Percentiles rank a stretch among this genome's conserved stretches.
Conservation (phyloP, 2,113 vertebrate genomes). For the Numida meleagris region DNA sequence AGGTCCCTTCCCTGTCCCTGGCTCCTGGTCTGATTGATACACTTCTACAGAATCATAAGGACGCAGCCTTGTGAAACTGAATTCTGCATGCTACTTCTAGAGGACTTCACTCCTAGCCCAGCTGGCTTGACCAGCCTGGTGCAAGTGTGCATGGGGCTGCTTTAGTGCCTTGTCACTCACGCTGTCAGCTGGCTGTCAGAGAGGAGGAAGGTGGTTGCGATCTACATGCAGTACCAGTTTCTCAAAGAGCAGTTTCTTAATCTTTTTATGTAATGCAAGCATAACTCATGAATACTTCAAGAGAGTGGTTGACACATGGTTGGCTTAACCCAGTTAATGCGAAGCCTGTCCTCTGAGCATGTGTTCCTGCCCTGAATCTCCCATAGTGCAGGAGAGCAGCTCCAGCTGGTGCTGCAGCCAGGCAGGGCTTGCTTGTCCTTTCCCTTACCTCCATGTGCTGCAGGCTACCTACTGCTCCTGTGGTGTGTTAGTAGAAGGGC, state of each 20-base stretch:
- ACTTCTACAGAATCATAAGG: background rate
- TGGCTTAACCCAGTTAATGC: background rate
- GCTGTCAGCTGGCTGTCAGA: background rate
- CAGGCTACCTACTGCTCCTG: background rate
- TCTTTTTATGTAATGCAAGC: background rate
- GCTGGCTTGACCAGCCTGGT: background rate
- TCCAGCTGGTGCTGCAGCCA: background rate
- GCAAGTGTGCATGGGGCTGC: background rate
- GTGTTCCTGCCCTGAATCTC: background rate
- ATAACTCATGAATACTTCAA: slow-evolving; percentile 40
- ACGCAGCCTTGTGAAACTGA: background rate
- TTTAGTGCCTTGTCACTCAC: background rate
- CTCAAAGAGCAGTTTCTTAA: background rate
- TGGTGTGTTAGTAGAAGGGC: background rate
- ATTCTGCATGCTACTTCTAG: background rate
- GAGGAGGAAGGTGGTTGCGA: background rate
- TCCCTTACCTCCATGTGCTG: background rate
- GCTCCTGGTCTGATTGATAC: background rate
- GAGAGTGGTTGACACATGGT: background rate
- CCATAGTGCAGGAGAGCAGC: background rate
- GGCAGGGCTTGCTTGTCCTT: background rate
- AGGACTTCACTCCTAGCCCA: background rate
- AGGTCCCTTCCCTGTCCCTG: background rate
- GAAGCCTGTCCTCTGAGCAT: background rate
- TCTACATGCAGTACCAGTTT: background rate